Percentiles rank a stretch among this genome's conserved stretches.
These are phyloP conservation scores for Drosophila melanosoma DNA, from an alignment of 2,888 invertebrate species.

Conservation along the genomic window DNA sequence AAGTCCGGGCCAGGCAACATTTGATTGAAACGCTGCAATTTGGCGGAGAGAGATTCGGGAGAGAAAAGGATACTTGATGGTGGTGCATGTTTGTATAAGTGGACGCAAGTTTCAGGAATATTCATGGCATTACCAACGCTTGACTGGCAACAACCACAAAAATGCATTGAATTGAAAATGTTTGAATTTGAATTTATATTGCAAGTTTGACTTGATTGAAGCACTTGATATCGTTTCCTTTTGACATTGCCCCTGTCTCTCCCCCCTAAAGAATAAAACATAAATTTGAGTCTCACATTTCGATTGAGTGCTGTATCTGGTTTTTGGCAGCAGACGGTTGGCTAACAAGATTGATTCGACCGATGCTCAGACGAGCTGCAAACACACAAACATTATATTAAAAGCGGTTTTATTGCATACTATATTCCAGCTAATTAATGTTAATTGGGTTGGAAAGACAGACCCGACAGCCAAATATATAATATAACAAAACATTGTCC, in stretches of 20 bases:
- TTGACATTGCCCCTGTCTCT: constrained; percentile 42
- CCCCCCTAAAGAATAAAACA: not conserved
- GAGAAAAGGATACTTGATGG: constrained; percentile 42
- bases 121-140: constrained; percentile 68
- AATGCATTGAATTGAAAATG: constrained; percentile 78
- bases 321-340: constrained; percentile 3
- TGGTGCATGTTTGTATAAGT: constrained; percentile 28
- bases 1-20: constrained; percentile 40
- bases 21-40: constrained; percentile 72
- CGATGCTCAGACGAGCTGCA: constrained; percentile 4
- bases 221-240: constrained; percentile 76
- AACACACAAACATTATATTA: constrained; percentile 7
- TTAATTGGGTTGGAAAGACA: constrained; percentile 1
- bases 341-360: constrained; percentile 54
- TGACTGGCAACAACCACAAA: constrained; percentile 75
- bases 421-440: constrained; percentile 14
- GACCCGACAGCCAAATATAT: not conserved
- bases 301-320: constrained; percentile 7
- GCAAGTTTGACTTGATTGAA: constrained; percentile 78
- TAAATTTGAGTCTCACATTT: constrained; percentile 21
- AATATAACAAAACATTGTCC: not conserved
- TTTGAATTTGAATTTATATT: constrained; percentile 80
- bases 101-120: constrained; percentile 60
- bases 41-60: constrained; percentile 11
- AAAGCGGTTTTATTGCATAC: not conserved